Base-by-base conservation (phyloP, 2,888 invertebrate genomes). In the Arenicola marina region DNA sequence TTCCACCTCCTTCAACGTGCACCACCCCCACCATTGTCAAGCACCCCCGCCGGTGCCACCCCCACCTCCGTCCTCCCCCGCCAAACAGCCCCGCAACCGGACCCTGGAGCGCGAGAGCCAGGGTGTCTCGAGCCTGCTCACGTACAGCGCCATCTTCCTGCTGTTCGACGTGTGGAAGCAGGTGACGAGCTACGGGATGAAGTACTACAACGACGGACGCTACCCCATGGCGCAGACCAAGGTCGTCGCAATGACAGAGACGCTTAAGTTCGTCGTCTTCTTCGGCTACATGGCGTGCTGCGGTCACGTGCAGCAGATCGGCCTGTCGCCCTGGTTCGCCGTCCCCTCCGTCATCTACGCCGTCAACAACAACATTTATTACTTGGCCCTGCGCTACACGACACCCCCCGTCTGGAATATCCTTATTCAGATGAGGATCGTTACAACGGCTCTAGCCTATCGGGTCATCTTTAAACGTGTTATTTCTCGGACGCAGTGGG, bases 371-470 rank as follows among this genome's bases (percentile, higher is more conserved):
- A 67, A 67, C 51, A 24, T 63, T 15, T 66, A 63, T 34, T 63
- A 57, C 46, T 55, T 38, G 34, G 67, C 63, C 1, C 48, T 67
- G 58, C 45, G 58, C 32, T 66, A 51, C 26, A 51, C 57, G 11
- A 66, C 67, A 24, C 67, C 67, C 4, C 67, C 67, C 2, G 43
- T 67, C 1, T 67, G 65, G 63, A 66, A 56, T 38, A 53, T 65
- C 29, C 44, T 67, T 15, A 62, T 65, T 2, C 64, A 65, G 46
- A 55, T 65, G 24, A 56, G 69, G n/a, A 43, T 68, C 1, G 38
- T 65, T n/a, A 57, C 62, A 54, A 67, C 67, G 4, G 67, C 67
- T 21, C 55, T 67, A 18, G 46, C 51, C 24, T 68, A 68, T 56
- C 34, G 69, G 28, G 31, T 65, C n/a, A 21, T 67, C n/a, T 68